These are phyloP conservation scores for Phataginus tricuspis DNA, from an alignment of 2,797 vertebrate species.

Conservation along the genomic window DNA sequence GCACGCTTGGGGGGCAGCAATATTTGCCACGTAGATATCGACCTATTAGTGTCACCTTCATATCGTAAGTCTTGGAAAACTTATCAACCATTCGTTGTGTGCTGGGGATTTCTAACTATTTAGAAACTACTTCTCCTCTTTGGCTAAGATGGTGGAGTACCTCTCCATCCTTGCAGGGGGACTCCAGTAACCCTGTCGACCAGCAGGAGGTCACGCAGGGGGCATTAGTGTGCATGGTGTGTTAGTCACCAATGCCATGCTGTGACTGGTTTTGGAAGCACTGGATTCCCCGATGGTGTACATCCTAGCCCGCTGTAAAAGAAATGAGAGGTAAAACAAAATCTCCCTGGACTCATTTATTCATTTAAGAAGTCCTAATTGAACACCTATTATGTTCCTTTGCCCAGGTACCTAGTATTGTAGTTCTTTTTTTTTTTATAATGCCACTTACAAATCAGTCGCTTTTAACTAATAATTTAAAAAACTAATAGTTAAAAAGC, in stretches of 20 bases:
- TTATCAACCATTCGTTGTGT: background rate
- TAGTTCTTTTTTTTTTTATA: background rate
- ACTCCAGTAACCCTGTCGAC: background rate
- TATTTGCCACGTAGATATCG: background rate
- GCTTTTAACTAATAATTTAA: background rate
- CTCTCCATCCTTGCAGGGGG: background rate
- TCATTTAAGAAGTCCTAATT: background rate
- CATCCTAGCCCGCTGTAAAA: background rate
- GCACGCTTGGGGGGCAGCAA: accelerated
- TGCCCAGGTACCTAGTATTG: background rate
- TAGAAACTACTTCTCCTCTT: background rate
- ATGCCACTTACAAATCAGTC: background rate
- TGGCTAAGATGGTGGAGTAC: background rate
- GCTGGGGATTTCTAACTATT: background rate
- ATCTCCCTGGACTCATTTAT: background rate
- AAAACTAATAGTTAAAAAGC: background rate
- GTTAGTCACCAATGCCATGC: background rate
- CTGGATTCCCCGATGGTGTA: background rate
- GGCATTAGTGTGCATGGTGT: background rate
- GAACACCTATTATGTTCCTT: background rate
- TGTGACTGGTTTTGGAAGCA: background rate
- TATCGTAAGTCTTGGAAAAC: background rate
- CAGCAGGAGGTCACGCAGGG: background rate
- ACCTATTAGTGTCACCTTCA: background rate
- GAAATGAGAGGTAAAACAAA: background rate